A percentile compares a stretch with the other conserved stretches of the same genome.
Evolutionary conservation across 2,113 vertebrate species (phyloP).

Genomic region (Petaurus breviceps): DNA sequence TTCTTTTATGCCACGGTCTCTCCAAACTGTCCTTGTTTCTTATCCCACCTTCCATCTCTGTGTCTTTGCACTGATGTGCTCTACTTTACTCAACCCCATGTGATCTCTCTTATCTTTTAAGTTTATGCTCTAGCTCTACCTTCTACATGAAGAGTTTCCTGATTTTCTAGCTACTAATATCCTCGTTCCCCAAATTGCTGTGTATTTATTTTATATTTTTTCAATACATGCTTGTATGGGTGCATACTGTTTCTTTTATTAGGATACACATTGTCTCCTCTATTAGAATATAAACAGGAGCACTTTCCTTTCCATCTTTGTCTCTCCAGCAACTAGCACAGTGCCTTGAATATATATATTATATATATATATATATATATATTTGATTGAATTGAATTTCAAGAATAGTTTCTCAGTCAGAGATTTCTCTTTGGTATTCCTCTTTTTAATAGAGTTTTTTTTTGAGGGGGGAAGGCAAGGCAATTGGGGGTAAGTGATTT

Average conservation of each 20-base stretch:
- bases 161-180: background rate
- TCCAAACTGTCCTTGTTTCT: too few relatives aligned
- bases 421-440: background rate
- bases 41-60: background rate
- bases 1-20: background rate
- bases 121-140: background rate
- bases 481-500: too few relatives aligned
- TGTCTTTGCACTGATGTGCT: background rate
- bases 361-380: background rate
- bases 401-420: background rate
- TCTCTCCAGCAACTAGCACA: background rate
- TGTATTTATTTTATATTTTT: background rate
- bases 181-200: background rate
- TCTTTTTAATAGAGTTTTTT: background rate
- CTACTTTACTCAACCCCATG: background rate
- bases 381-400: background rate
- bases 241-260: background rate
- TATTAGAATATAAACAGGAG: background rate
- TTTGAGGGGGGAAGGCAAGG: too few relatives aligned
- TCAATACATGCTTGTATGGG: too few relatives aligned
- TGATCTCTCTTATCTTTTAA: background rate
- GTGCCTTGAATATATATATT: background rate
- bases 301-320: background rate
- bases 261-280: background rate
- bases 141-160: background rate